Percentiles rank a stretch among this genome's conserved stretches.
Conservation (phyloP, 2,888 invertebrate species). For the Anagyrus pseudococci region DNA sequence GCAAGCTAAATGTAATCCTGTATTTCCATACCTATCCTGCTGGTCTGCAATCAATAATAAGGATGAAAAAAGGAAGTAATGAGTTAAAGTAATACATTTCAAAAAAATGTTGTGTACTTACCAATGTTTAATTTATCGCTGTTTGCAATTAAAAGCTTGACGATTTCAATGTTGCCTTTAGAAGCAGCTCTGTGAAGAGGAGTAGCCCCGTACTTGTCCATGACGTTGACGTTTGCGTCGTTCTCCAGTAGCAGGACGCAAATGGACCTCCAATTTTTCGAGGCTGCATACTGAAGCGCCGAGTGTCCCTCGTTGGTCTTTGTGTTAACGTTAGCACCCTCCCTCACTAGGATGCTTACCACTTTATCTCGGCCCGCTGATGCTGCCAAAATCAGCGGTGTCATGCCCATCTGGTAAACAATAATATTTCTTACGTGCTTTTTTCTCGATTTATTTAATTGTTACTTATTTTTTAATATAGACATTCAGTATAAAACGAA, state of each 20-base stretch:
- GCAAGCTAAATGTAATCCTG: constrained; percentile 82
- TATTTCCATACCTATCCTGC: constrained; percentile 76
- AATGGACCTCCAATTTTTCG: constrained; percentile 80
- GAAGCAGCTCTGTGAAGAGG: constrained; percentile 83
- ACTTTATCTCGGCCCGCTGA: constrained; percentile 78
- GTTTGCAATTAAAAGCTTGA: constrained; percentile 70
- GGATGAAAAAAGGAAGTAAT: too few species aligned
- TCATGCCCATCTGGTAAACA: constrained; percentile 74
- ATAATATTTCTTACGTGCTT: too few species aligned
- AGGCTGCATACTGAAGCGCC: constrained; percentile 84
- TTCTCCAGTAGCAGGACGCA: constrained; percentile 71
- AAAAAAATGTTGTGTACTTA: constrained; percentile 38
- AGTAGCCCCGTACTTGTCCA: constrained; percentile 74
- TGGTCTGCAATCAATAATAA: constrained; percentile 64
- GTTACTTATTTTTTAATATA: too few species aligned
- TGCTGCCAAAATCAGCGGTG: constrained; percentile 80
- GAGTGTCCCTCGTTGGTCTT: constrained; percentile 79
- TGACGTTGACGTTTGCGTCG: constrained; percentile 74
- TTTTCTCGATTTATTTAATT: too few species aligned
- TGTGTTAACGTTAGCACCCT: constrained; percentile 77
- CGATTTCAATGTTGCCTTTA: constrained; percentile 73
- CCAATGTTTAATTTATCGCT: constrained; percentile 65
- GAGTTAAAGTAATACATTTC: not conserved
- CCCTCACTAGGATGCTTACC: constrained; percentile 70
- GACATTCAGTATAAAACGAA: too few species aligned